These are phyloP conservation scores for Chascanopsetta lugubris DNA, from an alignment of 2,113 vertebrate genomes.

Conservation along the genomic window DNA sequence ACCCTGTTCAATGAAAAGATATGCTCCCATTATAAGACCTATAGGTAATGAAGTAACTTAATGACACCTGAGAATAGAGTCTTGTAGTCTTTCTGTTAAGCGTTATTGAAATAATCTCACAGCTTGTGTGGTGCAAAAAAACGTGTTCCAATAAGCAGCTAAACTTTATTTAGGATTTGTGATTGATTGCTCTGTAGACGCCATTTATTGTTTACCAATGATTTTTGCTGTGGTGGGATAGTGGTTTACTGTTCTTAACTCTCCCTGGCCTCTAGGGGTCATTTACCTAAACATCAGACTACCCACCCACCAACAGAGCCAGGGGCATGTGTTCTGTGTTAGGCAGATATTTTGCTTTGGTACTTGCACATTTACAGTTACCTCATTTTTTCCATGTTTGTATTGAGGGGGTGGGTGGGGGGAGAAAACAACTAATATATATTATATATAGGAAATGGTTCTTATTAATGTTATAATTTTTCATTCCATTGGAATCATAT, in stretches of 20 bases:
- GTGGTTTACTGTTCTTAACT: conserved; percentile 96
- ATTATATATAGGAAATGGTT: conserved; percentile 96
- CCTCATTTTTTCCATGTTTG: conserved; percentile 99
- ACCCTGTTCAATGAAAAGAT: conserved; percentile 58
- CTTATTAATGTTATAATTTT: conserved; percentile 99
- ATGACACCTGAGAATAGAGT: conserved; percentile 77
- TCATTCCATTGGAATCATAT: conserved; percentile 99
- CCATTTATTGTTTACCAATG: conserved; percentile 96
- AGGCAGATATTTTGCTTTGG: conserved; percentile 97
- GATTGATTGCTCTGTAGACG: conserved; percentile 95
- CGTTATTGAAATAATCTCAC: conserved; percentile 85
- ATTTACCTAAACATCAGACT: conserved; percentile 78
- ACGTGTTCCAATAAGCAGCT: conserved; percentile 91
- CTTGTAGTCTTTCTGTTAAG: conserved; percentile 86
- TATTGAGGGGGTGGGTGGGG: conserved; percentile 87
- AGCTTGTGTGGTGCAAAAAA: conserved; percentile 90
- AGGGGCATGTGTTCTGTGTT: conserved; percentile 95
- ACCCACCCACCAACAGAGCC: conserved; percentile 87
- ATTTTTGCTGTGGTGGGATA: conserved; percentile 92
- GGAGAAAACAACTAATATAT: conserved; percentile 91
- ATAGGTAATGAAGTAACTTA: conserved; percentile 58
- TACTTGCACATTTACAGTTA: conserved; percentile 99
- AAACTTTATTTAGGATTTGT: conserved; percentile 93
- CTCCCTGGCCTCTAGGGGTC: conserved; percentile 88
- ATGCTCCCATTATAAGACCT: conserved; percentile 65